Conservation (phyloP, 2,113 vertebrate species). For the Halichoerus grypus region DNA sequence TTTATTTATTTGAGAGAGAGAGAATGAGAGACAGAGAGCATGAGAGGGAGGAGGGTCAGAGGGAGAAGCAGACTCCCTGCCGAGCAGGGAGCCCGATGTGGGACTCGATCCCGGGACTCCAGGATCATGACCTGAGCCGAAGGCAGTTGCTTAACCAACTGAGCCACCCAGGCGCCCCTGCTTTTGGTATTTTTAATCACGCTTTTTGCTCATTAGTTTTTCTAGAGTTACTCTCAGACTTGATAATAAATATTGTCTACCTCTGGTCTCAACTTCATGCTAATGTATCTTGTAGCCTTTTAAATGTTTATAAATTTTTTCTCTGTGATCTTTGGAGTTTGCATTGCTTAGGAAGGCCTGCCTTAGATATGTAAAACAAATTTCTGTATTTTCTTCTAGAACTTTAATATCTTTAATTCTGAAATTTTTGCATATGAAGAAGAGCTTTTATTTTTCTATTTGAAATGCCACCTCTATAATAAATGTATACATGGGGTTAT, state of each 20-base stretch:
- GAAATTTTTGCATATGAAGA: neutral
- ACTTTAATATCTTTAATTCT: neutral
- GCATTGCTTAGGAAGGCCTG: neutral
- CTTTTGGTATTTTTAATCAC: neutral
- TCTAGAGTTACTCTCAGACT: neutral
- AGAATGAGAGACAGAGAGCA: too few species aligned
- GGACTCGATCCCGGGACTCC: too few species aligned
- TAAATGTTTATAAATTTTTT: neutral
- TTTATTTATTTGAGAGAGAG: too few species aligned
- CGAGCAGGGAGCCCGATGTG: too few species aligned
- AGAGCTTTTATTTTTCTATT: neutral
- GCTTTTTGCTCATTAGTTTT: neutral
- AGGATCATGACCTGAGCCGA: too few species aligned
- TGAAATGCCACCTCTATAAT: neutral
- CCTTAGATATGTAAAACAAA: neutral
- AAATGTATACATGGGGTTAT: neutral
- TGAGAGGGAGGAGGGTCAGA: too few species aligned
- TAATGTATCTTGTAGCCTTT: neutral
- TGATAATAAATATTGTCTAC: neutral
- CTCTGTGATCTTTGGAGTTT: neutral
- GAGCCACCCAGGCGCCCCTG: too few species aligned
- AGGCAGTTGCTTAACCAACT: too few species aligned
- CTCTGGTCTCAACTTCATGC: neutral
- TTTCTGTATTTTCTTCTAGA: neutral
- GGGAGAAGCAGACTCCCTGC: too few species aligned